Percentiles rank a stretch among this genome's conserved stretches.
Conservation (phyloP, 2,888 invertebrate genomes). For the Lepidocyrtinus sp. region DNA sequence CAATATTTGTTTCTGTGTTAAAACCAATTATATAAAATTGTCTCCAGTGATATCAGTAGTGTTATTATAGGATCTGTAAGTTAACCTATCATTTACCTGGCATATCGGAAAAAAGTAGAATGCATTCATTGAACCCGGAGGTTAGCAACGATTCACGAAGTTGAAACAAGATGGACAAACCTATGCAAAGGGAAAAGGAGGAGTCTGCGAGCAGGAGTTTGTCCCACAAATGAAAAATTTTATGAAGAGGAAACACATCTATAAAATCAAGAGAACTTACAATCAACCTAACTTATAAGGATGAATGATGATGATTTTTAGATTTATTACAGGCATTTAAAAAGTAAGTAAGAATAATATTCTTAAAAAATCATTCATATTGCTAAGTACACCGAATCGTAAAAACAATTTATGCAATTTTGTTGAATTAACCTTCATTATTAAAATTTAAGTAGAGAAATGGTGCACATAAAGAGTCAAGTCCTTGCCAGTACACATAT, state of each 20-base stretch:
- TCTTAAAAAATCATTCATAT: background rate
- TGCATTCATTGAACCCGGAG: conserved; percentile 98
- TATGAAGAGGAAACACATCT: conserved; percentile 98
- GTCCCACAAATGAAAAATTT: conserved; percentile 98
- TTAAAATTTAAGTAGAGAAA: conserved; percentile 97
- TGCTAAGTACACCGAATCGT: no score
- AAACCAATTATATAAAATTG: no score
- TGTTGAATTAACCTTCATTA: conserved; percentile 84
- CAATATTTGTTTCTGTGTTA: conserved; percentile 96
- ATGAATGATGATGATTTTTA: no score
- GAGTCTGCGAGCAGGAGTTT: conserved; percentile 93
- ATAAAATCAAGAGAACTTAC: conserved; percentile 73
- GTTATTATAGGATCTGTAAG: no score
- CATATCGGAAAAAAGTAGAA: conserved; percentile 97
- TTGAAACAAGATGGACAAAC: conserved; percentile 92
- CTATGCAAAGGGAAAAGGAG: conserved; percentile 94
- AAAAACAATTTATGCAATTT: no score
- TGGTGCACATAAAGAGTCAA: conserved; percentile 98
- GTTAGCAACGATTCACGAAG: conserved; percentile 85
- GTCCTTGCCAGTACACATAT: conserved; percentile 99
- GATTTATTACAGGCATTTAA: no score
- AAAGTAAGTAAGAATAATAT: conserved; percentile 6
- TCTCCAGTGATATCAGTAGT: no score
- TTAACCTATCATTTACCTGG: no score
- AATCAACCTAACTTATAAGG: no score